Evolutionary conservation across 2,888 invertebrate species (phyloP).

Genomic region (Drosophila recens): DNA sequence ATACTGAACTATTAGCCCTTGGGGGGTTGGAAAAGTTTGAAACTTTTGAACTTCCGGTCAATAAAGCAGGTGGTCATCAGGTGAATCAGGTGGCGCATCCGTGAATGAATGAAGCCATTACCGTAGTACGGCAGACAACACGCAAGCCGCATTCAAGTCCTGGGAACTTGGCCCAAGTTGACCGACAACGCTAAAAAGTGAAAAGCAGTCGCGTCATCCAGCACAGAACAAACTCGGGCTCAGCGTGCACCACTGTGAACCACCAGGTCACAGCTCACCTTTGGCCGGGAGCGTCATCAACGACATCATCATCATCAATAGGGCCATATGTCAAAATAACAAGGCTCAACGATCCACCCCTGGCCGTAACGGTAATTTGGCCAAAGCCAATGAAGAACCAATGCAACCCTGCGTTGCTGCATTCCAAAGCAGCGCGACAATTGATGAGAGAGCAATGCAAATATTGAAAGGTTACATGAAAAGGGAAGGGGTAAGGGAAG

Average conservation of each 20-base stretch:
- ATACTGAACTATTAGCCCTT: conserved; percentile 16
- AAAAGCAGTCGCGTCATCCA: conserved; percentile 73
- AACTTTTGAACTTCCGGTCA: conserved; percentile 83
- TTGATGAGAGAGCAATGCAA: conserved; percentile 66
- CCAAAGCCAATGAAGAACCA: background rate
- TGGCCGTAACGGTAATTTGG: conserved; percentile 48
- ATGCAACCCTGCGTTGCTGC: conserved; percentile 62
- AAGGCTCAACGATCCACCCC: conserved; percentile 66
- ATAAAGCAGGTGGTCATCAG: conserved; percentile 80
- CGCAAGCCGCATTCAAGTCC: conserved; percentile 59
- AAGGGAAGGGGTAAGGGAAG: background rate
- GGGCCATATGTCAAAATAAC: conserved; percentile 83
- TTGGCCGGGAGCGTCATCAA: conserved; percentile 46
- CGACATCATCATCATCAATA: conserved; percentile 49
- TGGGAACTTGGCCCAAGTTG: conserved; percentile 62
- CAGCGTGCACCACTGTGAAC: conserved; percentile 33
- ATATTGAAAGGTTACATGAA: conserved; percentile 44
- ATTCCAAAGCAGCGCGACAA: conserved; percentile 68
- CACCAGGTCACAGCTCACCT: conserved; percentile 33
- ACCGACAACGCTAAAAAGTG: conserved; percentile 67
- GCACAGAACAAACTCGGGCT: conserved; percentile 5
- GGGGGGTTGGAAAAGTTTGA: conserved; percentile 63
- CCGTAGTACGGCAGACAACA: conserved; percentile 41
- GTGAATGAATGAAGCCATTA: conserved; percentile 75
- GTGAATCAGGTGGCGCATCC: conserved; percentile 69